A percentile compares a stretch with the other conserved stretches of the same genome.
phyloP scores from a whole-genome alignment of 2,888 invertebrate species.

The Oasisia sp. region DNA sequence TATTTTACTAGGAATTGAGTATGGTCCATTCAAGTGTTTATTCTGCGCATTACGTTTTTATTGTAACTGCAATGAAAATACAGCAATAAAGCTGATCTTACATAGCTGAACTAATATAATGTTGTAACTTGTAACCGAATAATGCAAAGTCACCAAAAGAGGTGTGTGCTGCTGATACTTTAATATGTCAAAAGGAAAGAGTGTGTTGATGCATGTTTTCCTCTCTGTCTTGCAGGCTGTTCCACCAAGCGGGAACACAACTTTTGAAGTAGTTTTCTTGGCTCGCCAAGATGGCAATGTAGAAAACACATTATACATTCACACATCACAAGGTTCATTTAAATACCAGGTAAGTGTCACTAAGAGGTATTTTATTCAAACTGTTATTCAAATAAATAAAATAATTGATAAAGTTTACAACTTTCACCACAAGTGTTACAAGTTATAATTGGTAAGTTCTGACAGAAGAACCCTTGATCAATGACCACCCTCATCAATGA shows the following conservation, averaged over 20 bases:
- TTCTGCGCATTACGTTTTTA: not conserved
- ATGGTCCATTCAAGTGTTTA: not conserved
- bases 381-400: not conserved
- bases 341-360: conserved; percentile 79
- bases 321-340: conserved; percentile 92
- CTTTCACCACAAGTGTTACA: not conserved
- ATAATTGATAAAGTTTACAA: not conserved
- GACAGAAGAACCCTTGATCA: not conserved
- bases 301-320: conserved; percentile 88
- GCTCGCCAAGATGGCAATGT: conserved; percentile 90
- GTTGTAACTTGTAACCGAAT: not conserved
- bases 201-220: not conserved
- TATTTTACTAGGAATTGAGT: not conserved
- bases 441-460: not conserved
- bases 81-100: not conserved
- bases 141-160: not conserved
- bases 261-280: conserved; percentile 94
- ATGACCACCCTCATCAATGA: no score
- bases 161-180: not conserved
- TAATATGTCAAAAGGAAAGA: not conserved
- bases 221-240: conserved; percentile 75
- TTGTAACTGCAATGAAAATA: not conserved
- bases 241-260: conserved; percentile 89
- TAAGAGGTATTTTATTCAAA: not conserved
- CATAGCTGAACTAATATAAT: not conserved